Evolutionary conservation across 2,113 vertebrate species (phyloP).

Genomic region (Oryzias curvinotus): DNA sequence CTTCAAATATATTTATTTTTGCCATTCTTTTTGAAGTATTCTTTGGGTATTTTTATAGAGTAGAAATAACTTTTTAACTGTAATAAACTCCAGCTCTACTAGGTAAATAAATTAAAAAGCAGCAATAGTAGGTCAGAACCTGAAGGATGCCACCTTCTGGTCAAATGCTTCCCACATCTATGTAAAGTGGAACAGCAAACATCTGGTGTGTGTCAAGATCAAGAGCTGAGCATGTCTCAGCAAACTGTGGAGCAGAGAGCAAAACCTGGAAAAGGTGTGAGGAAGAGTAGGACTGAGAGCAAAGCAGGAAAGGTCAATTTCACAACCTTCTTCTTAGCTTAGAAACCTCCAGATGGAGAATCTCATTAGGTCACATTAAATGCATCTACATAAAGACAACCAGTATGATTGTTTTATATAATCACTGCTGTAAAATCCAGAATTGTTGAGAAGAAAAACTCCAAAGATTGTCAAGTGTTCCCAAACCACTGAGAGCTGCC

Average conservation of each 20-base stretch:
- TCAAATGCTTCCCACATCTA: conserved; percentile 21
- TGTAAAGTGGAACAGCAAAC: conserved; percentile 50
- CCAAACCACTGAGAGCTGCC: conserved; percentile 13
- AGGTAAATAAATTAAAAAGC: too few relatives aligned
- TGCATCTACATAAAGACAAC: background rate
- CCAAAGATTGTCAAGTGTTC: conserved; percentile 18
- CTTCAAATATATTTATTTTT: too few relatives aligned
- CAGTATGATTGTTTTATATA: too few relatives aligned
- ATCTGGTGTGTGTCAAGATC: conserved; percentile 29
- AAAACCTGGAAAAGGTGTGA: conserved; percentile 1
- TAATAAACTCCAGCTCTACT: too few relatives aligned
- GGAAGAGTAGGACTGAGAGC: background rate
- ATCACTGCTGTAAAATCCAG: background rate
- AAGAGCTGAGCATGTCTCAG: conserved; percentile 27
- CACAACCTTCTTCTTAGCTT: background rate
- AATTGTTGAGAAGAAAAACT: background rate
- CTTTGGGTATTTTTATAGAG: too few relatives aligned
- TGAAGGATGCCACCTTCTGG: conserved; percentile 36
- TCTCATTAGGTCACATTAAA: background rate
- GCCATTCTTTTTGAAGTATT: too few relatives aligned
- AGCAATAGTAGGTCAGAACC: background rate
- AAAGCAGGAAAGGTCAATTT: background rate
- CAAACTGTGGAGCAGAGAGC: conserved; percentile 45
- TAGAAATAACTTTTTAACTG: too few relatives aligned
- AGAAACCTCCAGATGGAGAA: too few relatives aligned